Evolutionary conservation across 2,888 invertebrate species (phyloP).

Genomic region (Scrobipalpa atriplicella): DNA sequence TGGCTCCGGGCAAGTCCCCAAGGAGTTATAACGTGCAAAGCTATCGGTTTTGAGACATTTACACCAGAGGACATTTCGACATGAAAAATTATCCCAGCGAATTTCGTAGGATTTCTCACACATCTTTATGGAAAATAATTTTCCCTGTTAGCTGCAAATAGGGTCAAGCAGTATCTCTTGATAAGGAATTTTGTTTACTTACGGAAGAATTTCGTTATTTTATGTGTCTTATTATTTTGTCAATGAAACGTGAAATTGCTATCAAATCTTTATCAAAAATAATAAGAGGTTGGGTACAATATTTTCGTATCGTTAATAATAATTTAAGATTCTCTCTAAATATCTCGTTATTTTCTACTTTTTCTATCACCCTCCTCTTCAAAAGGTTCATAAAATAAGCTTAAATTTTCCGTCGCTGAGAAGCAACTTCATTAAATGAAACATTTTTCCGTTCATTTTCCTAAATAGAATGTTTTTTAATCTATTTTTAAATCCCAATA

Average conservation of each 20-base stretch:
- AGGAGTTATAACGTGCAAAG: background rate
- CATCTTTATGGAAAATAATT: background rate
- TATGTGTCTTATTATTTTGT: too few species aligned
- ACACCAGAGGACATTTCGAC: background rate
- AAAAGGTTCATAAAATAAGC: background rate
- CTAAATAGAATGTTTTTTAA: background rate
- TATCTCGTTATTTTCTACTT: background rate
- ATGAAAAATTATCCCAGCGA: constrained; percentile 4
- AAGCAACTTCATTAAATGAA: background rate
- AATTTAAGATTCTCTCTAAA: too few species aligned
- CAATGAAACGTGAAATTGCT: too few species aligned
- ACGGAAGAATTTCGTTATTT: too few species aligned
- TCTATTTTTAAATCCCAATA: background rate
- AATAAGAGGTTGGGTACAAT: too few species aligned
- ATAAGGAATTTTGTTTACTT: too few species aligned
- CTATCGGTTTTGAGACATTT: constrained; percentile 24
- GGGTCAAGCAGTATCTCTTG: background rate
- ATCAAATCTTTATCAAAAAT: too few species aligned
- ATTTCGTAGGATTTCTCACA: background rate
- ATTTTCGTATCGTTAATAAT: too few species aligned
- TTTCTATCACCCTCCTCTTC: background rate
- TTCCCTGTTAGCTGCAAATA: background rate
- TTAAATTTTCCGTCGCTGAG: background rate
- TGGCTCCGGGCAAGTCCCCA: background rate
- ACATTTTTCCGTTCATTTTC: background rate